These are phyloP conservation scores for Phymorhynchus buccinoides DNA, from an alignment of 1,140 invertebrate species.

Conservation along the genomic window DNA sequence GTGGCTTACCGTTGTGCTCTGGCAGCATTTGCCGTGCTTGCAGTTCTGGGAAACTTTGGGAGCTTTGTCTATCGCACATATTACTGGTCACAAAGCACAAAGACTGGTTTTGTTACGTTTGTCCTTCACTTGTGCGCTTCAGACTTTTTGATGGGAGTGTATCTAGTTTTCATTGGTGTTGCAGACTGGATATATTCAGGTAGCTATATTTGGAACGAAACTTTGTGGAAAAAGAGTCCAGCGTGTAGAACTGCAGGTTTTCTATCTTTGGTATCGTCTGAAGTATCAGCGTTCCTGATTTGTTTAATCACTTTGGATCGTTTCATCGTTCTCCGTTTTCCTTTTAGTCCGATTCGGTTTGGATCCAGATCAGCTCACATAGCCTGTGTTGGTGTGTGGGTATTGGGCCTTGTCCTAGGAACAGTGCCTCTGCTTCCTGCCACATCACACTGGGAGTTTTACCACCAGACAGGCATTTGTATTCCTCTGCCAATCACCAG, in stretches of 20 bases:
- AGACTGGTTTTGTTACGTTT: constrained; percentile 31
- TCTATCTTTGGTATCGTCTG: neutral
- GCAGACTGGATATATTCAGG: constrained; percentile 51
- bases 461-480: neutral
- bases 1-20: constrained; percentile 7
- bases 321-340: neutral
- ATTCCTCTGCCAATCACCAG: neutral
- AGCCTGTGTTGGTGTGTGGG: neutral
- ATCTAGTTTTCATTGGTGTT: constrained; percentile 55
- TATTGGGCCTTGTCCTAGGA: neutral
- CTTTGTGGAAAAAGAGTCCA: constrained; percentile 47
- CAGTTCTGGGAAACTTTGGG: constrained; percentile 39
- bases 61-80: neutral
- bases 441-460: constrained; percentile 17
- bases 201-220: constrained; percentile 50
- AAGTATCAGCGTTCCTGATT: neutral
- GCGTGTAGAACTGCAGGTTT: constrained; percentile 52
- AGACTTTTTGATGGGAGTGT: constrained; percentile 62
- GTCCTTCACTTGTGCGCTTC: constrained; percentile 54
- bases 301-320: neutral
- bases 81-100: neutral
- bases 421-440: neutral
- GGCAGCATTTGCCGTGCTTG: constrained; percentile 43
- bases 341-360: neutral
- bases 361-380: neutral